Base-by-base conservation (phyloP, 1,140 invertebrate genomes). In the Sycophila sp. region DNA sequence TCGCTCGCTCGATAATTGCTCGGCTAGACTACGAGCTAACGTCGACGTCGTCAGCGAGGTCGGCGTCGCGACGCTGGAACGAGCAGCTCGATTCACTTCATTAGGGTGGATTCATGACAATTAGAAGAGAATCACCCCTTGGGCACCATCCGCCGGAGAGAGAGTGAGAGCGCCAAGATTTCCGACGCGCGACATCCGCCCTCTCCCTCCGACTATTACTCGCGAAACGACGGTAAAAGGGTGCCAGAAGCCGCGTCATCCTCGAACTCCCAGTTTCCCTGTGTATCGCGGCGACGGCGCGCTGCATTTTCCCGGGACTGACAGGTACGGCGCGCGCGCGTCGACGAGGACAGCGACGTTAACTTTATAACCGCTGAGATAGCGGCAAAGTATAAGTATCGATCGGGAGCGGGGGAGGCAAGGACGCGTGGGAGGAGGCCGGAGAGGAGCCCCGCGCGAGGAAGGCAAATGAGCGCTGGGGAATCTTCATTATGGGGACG, bases 61-160 rank as follows among this genome's bases (percentile, higher is more conserved):
- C 51, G 51, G 15, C 40, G 65, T 69, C 42, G 64, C 63, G 66
- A 15, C 45, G 70, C 72, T 74, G 73, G 73, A 66, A 72, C 69
- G 73, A 73, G 69, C 72, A 69, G 73, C 71, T 72, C 73, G 71
- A 74, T 73, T 75, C 75, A 69, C 71, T 59, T 75, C 73, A 66
- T 76, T 73, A 76, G 71, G 73, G 69, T 49, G 71, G 74, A 72
- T 72, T 75, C 69, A 74, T 72, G 73, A 75, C 73, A 73, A 63
- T 63, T 63, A 63, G 60, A 45, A 49, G 60, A 63, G 60, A 63
- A 63, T 63, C 60, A 63, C 10, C 8, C 24, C 1, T 17, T 36
- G 26, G n/a, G n/a, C 0, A 38, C 4, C 22, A 19, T 49, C 15
- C 26, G 49, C 15, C 24, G 19, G n/a, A 28, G 32, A n/a, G 38